Evolutionary conservation across 2,797 vertebrate species (phyloP), one percentile per base, ranked within the genome.

Genomic region (Protonibea diacanthus): DNA sequence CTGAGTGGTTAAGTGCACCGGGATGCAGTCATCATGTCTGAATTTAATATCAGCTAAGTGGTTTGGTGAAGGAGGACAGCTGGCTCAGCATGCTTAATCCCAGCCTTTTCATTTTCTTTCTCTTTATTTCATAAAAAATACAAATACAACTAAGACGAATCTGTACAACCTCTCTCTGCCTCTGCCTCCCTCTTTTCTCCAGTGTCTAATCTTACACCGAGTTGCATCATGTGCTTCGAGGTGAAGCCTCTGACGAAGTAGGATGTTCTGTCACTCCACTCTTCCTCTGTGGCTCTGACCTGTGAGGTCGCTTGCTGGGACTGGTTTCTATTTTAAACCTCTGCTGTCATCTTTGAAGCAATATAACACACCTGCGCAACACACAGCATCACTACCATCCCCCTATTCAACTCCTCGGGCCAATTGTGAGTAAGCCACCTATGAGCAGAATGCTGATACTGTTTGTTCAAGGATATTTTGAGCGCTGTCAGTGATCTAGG

Each of bases 31-130:
- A 91, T 88, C 62, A 1, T n/a, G 48, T 44, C 57, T 81, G 83
- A 79, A 87, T 90, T 89, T 87, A 89, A 91, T 92, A 90, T 89
- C 58, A 78, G 78, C 85, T 86, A 88, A 92, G 90, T 90, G 90
- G 80, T 81, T 82, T 20, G 48, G 83, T 6, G 23, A 60, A 21
- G 61, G 52, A 59, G 64, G 63, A 20, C 65, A 71, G 70, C 81
- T 85, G 71, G 71, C 68, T 84, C 80, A 84, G 80, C 67, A 25
- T 13, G 55, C 45, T 49, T 15, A 33, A 25, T n/a, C 20, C 1
- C 15, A 21, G 4, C 14, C 3, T 13, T 4, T 2, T 12, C 44
- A 40, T 40, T 66, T 21, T 47, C 27, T 23, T 9, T 49, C 2
- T 63, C 42, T 27, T 52, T 40, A 13, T 38, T 42, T 40, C 2